These are phyloP conservation scores for Thymallus thymallus DNA, from an alignment of 2,113 vertebrate genomes.

Conservation along the genomic window DNA sequence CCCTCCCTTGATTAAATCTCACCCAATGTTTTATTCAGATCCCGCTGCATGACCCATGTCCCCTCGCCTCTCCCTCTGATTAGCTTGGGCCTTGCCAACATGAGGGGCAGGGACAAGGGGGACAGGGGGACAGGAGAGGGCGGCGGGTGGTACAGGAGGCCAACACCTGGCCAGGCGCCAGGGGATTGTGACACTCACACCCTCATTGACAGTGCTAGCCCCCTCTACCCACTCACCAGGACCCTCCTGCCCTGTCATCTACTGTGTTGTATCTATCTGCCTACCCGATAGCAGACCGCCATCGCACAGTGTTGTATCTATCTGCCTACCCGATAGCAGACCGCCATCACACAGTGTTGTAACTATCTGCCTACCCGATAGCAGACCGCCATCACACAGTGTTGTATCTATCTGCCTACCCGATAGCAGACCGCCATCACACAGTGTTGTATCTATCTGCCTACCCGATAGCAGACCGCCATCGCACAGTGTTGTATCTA, in stretches of 20 bases:
- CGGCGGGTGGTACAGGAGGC: not conserved
- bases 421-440: too few relatives aligned
- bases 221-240: constrained; percentile 2
- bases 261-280: constrained; percentile 23
- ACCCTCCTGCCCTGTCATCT: constrained; percentile 37
- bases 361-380: too few relatives aligned
- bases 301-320: too few relatives aligned
- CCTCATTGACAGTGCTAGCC: constrained; percentile 24
- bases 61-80: constrained; percentile 58
- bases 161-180: constrained; percentile 42
- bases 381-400: too few relatives aligned
- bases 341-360: too few relatives aligned
- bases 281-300: too few relatives aligned
- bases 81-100: constrained; percentile 62
- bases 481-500: constrained; percentile 31
- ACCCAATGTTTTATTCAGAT: constrained; percentile 69
- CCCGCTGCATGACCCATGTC: not conserved
- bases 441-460: too few relatives aligned
- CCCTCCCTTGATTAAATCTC: constrained; percentile 63
- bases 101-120: constrained; percentile 34
- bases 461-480: too few relatives aligned
- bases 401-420: too few relatives aligned
- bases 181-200: constrained; percentile 39
- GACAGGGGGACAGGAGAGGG: constrained; percentile 13
- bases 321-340: too few relatives aligned